Base-by-base conservation (phyloP, 64 coral and sea anemone genomes). In the Stichodactyla mertensii region DNA sequence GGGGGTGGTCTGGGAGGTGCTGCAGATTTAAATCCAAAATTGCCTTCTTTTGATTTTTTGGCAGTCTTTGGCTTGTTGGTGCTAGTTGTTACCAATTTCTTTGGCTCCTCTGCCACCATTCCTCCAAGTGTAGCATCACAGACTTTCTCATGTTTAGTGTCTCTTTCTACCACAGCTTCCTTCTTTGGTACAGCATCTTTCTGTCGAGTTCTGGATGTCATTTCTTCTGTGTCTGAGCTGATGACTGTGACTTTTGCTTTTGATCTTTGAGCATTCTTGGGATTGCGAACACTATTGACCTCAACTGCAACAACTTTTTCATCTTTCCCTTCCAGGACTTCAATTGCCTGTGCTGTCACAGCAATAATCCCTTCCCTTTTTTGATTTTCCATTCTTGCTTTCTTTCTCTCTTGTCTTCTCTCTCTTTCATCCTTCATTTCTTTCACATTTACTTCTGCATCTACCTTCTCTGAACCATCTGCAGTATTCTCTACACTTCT, bases 341-440 rank as follows among this genome's bases (percentile, higher is more conserved):
- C 80, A 51, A 88, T 64, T 54, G 64, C 55, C 36, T 88, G 19
- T n/a, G 86, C 55, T 51, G 84, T 87, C 12, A 84, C 86, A 78
- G 57, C 7, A 23, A 82, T 62, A 78, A 79, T 79, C 16, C 62
- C 71, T 58, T 79, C 82, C 18, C 55, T 79, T 78, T 27, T 16
- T 23, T 11, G 45, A 15, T 56, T 78, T 31, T 77, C 28, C 80
- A 92, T 36, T 52, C 82, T 57, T 1, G 80, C 80, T 61, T 84
- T 36, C 36, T 55, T 77, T 15, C 28, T 77, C 2, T 88, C 74
- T 87, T 85, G n/a, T 15, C 36, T 52, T 51, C 5, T 82, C 16
- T 12, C 52, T 87, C 60, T 80, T 52, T 71, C 55, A 45, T 13
- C 12, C 4, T 70, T 51, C 54, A 81, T 52, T 19, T 81, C 51